A percentile compares a stretch with the other conserved stretches of the same genome.
Conservation (phyloP, 92 coral and sea anemone genomes). For the Siderastrea radians region DNA sequence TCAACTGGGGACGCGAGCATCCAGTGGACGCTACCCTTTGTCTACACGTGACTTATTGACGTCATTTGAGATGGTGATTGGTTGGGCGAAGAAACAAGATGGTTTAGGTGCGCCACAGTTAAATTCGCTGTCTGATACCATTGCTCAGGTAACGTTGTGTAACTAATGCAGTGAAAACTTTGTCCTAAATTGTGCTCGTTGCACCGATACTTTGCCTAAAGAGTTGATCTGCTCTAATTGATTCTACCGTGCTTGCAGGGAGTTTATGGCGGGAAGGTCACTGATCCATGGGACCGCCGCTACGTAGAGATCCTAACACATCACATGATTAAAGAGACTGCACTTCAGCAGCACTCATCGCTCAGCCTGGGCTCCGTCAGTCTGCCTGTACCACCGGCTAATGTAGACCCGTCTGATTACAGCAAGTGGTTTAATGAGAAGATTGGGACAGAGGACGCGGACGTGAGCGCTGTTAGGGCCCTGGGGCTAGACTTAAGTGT, state of each 20-base stretch:
- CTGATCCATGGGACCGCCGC: conserved; percentile 87
- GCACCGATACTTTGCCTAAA: no score
- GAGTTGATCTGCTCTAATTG: not conserved
- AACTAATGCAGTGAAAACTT: not conserved
- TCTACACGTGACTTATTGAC: conserved; percentile 79
- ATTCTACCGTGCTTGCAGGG: conserved; percentile 51
- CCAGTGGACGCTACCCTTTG: conserved; percentile 86
- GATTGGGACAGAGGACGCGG: conserved; percentile 69
- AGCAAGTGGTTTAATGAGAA: conserved; percentile 93
- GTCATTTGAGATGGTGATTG: conserved; percentile 78
- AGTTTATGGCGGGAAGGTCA: conserved; percentile 91
- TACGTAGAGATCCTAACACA: conserved; percentile 70
- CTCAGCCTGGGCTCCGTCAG: conserved; percentile 79
- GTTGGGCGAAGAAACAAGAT: conserved; percentile 67
- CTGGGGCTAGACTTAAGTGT: conserved; percentile 83
- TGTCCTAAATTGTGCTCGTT: not conserved
- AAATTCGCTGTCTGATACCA: conserved; percentile 41
- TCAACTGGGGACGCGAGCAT: conserved; percentile 91
- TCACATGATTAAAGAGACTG: conserved; percentile 79
- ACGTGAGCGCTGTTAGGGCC: conserved; percentile 65
- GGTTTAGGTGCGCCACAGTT: conserved; percentile 50
- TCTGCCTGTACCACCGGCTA: conserved; percentile 94
- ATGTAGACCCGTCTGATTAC: conserved; percentile 94
- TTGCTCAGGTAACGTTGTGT: conserved; percentile 54
- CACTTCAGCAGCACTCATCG: conserved; percentile 76